Percentiles rank a stretch among this genome's conserved stretches.
phyloP scores from a whole-genome alignment of 2,888 invertebrate genomes.

The Metallyticus violacea region DNA sequence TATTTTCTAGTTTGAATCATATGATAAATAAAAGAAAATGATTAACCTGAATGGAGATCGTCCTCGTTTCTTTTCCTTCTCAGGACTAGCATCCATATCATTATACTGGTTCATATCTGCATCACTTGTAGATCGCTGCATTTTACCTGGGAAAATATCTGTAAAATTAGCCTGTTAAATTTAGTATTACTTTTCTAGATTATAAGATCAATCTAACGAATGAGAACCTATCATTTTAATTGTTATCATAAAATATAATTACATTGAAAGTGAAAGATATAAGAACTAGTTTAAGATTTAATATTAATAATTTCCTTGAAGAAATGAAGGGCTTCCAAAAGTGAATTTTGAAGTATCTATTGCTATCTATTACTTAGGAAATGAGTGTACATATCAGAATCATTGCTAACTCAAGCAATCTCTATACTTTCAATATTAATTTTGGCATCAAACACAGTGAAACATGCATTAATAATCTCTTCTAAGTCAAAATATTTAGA shows the following conservation, averaged over 20 bases:
- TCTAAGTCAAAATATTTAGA: too few species aligned
- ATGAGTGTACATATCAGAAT: too few species aligned
- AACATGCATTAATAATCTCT: too few species aligned
- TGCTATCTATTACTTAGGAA: too few species aligned
- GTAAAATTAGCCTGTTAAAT: background rate
- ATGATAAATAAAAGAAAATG: background rate
- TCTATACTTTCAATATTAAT: too few species aligned
- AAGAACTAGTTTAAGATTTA: background rate
- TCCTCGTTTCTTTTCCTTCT: conserved; percentile 76
- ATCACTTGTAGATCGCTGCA: conserved; percentile 74
- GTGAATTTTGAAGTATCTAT: background rate
- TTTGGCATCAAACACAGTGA: too few species aligned
- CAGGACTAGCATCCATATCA: conserved; percentile 55
- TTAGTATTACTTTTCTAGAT: background rate
- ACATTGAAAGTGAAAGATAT: background rate
- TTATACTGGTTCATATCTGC: conserved; percentile 71
- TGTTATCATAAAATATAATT: background rate
- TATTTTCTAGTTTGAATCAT: too few species aligned
- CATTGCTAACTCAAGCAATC: too few species aligned
- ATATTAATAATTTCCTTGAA: background rate
- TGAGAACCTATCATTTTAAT: background rate
- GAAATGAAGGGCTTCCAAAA: background rate
- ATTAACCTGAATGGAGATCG: conserved; percentile 84
- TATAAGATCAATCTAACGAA: background rate
- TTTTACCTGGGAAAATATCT: conserved; percentile 43